Percentiles rank a stretch among this genome's conserved stretches.
Conservation (phyloP, 1,140 invertebrate species). For the Aphis gossypii region DNA sequence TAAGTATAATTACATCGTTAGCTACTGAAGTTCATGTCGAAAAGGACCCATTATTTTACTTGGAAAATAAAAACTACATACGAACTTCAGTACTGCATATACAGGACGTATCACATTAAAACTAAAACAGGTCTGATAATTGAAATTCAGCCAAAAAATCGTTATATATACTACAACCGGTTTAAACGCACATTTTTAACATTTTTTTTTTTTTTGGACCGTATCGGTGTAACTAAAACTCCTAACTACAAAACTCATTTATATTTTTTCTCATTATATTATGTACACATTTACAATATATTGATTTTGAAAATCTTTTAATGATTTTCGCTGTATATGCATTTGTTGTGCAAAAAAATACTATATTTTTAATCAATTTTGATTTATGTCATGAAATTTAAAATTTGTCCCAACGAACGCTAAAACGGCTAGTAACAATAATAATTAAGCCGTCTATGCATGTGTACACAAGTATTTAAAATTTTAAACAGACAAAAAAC, state of each 20-base stretch:
- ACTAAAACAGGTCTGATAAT: background rate
- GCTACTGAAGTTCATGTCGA: background rate
- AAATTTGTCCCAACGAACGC: background rate
- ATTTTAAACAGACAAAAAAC: background rate
- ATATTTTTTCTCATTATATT: background rate
- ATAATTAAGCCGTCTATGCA: background rate
- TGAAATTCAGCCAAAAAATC: conserved; percentile 8
- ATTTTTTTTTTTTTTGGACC: background rate
- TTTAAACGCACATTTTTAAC: background rate
- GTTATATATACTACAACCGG: background rate
- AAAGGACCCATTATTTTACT: background rate
- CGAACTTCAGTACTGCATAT: background rate
- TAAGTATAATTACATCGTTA: background rate
- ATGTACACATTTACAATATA: background rate
- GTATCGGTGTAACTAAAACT: background rate
- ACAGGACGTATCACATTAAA: background rate
- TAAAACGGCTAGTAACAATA: background rate
- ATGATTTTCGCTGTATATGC: background rate
- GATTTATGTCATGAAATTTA: background rate
- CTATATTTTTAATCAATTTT: background rate
- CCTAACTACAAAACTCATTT: background rate
- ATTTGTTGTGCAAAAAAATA: background rate
- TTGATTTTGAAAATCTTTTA: background rate
- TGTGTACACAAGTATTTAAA: background rate
- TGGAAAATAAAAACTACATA: background rate